Conservation (phyloP, 1,140 invertebrate species). For the Leptinotarsa texana region DNA sequence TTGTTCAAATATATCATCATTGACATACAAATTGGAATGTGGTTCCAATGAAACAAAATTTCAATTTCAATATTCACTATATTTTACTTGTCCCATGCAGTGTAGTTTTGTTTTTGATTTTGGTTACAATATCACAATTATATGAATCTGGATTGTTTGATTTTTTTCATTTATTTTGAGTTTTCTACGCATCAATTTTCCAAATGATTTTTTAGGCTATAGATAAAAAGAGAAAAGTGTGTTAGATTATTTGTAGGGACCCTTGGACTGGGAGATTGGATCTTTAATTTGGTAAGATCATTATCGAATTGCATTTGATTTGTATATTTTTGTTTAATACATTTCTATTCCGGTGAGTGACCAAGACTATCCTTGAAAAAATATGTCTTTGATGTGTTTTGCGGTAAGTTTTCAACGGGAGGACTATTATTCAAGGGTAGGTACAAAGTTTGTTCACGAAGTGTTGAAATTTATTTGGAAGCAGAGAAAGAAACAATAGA, state of each 20-base stretch:
- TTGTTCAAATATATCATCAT: background rate
- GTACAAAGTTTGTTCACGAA: slow-evolving; percentile 3
- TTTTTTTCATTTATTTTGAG: slow-evolving; percentile 29
- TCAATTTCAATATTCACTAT: slow-evolving; percentile 24
- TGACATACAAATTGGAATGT: background rate
- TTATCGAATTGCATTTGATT: slow-evolving; percentile 9
- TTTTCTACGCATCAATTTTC: slow-evolving; percentile 17
- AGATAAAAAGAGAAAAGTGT: slow-evolving; percentile 30
- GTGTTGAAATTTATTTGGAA: background rate
- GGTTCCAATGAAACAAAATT: slow-evolving; percentile 11
- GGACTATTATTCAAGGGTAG: background rate
- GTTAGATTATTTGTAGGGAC: slow-evolving; percentile 39
- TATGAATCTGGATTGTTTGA: slow-evolving; percentile 20
- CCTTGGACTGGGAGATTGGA: slow-evolving; percentile 32
- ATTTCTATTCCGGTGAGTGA: background rate
- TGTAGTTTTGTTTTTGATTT: slow-evolving; percentile 19
- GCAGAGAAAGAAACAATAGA: no score
- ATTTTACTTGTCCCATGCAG: slow-evolving; percentile 22
- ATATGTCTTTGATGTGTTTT: background rate
- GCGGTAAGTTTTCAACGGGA: background rate
- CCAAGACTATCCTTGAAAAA: background rate
- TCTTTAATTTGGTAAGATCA: slow-evolving; percentile 33
- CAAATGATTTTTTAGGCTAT: slow-evolving; percentile 31
- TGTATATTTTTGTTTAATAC: background rate
- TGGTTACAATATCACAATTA: slow-evolving; percentile 22